Base-by-base conservation (phyloP, 1,140 invertebrate species). In the Apis dorsata region DNA sequence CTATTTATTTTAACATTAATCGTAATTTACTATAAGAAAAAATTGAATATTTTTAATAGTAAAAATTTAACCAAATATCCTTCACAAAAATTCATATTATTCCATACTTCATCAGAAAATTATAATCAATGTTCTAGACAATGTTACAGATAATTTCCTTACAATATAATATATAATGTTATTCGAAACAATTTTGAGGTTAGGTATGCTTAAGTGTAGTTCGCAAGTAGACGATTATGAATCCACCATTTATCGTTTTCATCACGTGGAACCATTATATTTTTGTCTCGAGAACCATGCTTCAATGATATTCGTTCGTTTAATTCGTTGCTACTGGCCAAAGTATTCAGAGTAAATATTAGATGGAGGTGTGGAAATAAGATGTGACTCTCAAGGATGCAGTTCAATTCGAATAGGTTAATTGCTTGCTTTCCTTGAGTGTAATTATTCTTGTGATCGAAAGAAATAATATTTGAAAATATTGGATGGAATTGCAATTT, bases 201-300 rank as follows among this genome's bases (percentile, higher is more conserved):
- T 74, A 21, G 13, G 34, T 74, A 60, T 63, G 44, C 44, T 75
- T 24, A 62, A 51, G 13, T 15, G 73, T 62, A 8, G 72, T 62
- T 74, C 49, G 72, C 55, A 51, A 59, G 44, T 75, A 62, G 12
- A 59, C 44, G 15, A 60, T 15, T 12, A 7, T 7, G 34, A 8
- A 21, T 7, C 44, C 21, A 17, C 44, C 21, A 51, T 62, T 15
- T 13, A 75, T 75, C 59, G 21, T 75, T 62, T 49, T 19, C 73
- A 24, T 19, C 28, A 63, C 59, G 59, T 15, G n/a, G 62, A 62
- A 75, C 28, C 59, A 62, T 75, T 59, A 51, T n/a, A 63, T 62
- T 24, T 75, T 62, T 62, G 2, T 19, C n/a, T 28, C 0, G 15
- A 72, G 19, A 19, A 17, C n/a, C 15, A 53, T 17, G 21, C 17